Base-by-base conservation (phyloP, 2,113 vertebrate genomes). In the Campylorhamphus procurvoides region DNA sequence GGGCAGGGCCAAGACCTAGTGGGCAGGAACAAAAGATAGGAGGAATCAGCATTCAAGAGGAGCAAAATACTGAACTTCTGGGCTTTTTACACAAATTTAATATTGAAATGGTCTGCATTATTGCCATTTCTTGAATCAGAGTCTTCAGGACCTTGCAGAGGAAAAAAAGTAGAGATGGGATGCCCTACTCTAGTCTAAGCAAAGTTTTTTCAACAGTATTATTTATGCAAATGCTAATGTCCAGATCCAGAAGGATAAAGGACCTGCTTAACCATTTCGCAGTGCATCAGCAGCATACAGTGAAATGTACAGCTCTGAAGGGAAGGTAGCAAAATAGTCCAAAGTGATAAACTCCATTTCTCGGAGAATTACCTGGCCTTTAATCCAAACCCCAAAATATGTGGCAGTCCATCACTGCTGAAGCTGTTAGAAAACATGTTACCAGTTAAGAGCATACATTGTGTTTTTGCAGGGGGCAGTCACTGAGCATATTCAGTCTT, bases 341-440 rank as follows among this genome's bases (percentile, higher is more conserved):
- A 66, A 69, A 89, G 42, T 0, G 2, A 47, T 62, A 80, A 73
- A 76, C 18, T 69, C 71, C 6, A 28, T 47, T 93, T 95, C 68
- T 92, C 67, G 2, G 58, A 56, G 58, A 76, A 79, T 20, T 93
- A 19, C 62, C 44, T 74, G 69, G 37, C 37, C 59, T 84, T 92
- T 92, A 93, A 67, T 86, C 73, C 85, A 92, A 84, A 5, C 14
- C 14, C 33, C 39, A 33, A 59, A 60, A 74, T 55, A 71, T 78
- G 47, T 89, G 86, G 83, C 60, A 84, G 56, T 50, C 91, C 62
- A 39, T 84, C 79, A 63, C 55, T 86, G 60, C 59, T 59, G 33
- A 87, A 77, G 68, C 55, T 95, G 76, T 75, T 63, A 87, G 50
- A 90, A 90, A 90, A 92, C 71, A 14, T 87, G 92, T 31, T 94